These are phyloP conservation scores for Melanaphis sacchari DNA, from an alignment of 1,140 invertebrate species.

Conservation along the genomic window DNA sequence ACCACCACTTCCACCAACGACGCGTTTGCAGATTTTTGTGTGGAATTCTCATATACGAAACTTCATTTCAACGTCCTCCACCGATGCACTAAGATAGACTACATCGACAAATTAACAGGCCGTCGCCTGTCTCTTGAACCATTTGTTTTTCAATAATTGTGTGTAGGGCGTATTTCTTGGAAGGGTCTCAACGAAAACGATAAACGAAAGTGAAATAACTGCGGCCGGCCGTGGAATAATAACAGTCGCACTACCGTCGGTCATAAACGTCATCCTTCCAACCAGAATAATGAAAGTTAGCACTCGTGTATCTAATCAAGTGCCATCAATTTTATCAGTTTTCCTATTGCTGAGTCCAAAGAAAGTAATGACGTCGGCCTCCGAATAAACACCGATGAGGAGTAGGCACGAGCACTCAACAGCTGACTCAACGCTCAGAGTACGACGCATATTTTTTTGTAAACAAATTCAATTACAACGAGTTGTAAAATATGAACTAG, in stretches of 20 bases:
- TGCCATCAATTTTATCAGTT: neutral
- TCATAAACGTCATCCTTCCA: neutral
- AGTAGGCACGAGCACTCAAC: too few species aligned
- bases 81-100: neutral
- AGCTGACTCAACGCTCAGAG: too few species aligned
- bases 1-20: neutral
- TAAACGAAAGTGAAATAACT: conserved; percentile 37
- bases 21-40: conserved; percentile 45
- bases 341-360: neutral
- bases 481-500: too few species aligned
- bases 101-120: conserved; percentile 9
- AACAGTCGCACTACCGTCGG: neutral
- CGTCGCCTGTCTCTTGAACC: neutral
- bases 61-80: neutral
- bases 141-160: conserved; percentile 43
- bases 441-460: too few species aligned
- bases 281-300: neutral
- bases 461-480: too few species aligned
- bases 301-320: neutral
- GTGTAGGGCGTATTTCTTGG: neutral
- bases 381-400: neutral
- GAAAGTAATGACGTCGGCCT: neutral
- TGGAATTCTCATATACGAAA: conserved; percentile 47
- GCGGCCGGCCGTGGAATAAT: neutral
- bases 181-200: conserved; percentile 1